phyloP scores from a whole-genome alignment of 2,888 invertebrate genomes.

The Ametastegia equiseti region DNA sequence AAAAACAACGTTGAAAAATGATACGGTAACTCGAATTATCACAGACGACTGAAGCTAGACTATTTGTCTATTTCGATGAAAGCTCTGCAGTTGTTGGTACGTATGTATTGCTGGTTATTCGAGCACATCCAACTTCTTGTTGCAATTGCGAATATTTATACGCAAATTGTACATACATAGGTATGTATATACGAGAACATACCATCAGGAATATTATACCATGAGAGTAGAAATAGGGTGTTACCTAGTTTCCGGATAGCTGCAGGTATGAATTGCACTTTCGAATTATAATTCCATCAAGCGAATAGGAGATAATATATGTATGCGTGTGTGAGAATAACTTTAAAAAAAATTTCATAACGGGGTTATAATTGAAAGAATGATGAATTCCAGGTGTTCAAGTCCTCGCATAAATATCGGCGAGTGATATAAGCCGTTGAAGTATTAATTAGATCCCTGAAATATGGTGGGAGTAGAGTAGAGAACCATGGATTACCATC shows the following conservation, averaged over 20 bases:
- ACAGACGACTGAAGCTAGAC: too few relatives aligned
- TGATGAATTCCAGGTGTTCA: neutral
- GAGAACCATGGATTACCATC: neutral
- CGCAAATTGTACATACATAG: neutral
- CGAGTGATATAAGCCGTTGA: neutral
- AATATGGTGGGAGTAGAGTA: neutral
- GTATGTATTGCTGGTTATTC: too few relatives aligned
- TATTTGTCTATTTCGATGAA: too few relatives aligned
- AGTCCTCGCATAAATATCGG: conserved; percentile 12
- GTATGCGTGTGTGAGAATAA: neutral
- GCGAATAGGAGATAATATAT: neutral
- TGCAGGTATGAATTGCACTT: neutral
- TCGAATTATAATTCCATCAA: neutral
- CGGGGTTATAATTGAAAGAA: neutral
- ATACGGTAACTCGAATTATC: too few relatives aligned
- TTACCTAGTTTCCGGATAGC: neutral
- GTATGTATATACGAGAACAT: too few relatives aligned
- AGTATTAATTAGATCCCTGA: neutral
- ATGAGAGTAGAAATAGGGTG: neutral
- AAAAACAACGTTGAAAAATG: too few relatives aligned
- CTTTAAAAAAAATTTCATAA: neutral
- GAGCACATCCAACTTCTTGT: too few relatives aligned
- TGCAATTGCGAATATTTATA: neutral
- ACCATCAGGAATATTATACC: neutral
- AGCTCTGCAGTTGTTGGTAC: too few relatives aligned